These are phyloP conservation scores for Sarcophaga variegata DNA, from an alignment of 2,888 invertebrate genomes.

Conservation along the genomic window DNA sequence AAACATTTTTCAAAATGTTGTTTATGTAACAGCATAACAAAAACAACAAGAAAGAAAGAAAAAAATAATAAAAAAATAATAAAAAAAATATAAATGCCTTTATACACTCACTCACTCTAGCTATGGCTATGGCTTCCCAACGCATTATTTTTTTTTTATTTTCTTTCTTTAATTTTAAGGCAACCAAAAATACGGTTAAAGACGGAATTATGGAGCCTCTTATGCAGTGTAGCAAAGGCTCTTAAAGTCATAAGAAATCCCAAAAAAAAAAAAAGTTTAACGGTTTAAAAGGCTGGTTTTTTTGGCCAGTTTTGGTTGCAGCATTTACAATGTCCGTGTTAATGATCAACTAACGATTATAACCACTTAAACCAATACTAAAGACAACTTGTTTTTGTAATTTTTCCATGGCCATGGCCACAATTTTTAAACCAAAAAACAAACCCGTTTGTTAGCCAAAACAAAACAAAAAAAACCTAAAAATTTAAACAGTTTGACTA, in stretches of 20 bases:
- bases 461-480: slow-evolving; percentile 34
- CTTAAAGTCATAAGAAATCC: background rate
- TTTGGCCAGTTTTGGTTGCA: slow-evolving; percentile 27
- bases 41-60: slow-evolving; percentile 8
- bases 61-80: background rate
- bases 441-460: slow-evolving; percentile 59
- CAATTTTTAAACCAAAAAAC: slow-evolving; percentile 52
- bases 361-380: slow-evolving; percentile 37
- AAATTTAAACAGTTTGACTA: slow-evolving; percentile 54
- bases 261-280: slow-evolving; percentile 30
- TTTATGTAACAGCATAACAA: slow-evolving; percentile 60
- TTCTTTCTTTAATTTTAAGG: background rate
- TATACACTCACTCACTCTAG: background rate
- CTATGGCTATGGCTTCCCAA: slow-evolving; percentile 16
- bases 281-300: slow-evolving; percentile 60
- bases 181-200: slow-evolving; percentile 14
- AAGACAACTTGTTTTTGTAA: slow-evolving; percentile 62
- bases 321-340: slow-evolving; percentile 63
- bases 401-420: slow-evolving; percentile 70
- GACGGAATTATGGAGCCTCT: background rate
- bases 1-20: slow-evolving; percentile 60
- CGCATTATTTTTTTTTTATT: slow-evolving; percentile 16
- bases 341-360: slow-evolving; percentile 58
- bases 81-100: slow-evolving; percentile 9
- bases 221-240: too few species aligned